phyloP scores from a whole-genome alignment of 2,888 invertebrate species.

The Dynastes tityus region DNA sequence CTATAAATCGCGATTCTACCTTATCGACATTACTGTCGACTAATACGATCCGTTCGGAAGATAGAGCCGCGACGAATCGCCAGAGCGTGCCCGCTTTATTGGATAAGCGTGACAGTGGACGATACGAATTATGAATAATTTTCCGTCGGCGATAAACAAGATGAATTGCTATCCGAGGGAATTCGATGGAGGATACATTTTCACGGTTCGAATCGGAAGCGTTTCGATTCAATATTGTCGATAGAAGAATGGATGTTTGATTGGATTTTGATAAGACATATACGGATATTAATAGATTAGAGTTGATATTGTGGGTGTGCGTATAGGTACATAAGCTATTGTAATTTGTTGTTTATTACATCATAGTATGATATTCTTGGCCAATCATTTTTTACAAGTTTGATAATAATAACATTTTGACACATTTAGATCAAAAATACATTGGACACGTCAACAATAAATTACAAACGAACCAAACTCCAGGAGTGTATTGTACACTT shows the following conservation, averaged over 20 bases:
- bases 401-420: too few relatives aligned
- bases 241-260: neutral
- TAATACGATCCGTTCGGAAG: conserved; percentile 23
- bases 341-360: too few relatives aligned
- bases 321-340: too few relatives aligned
- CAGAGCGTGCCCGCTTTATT: conserved; percentile 29
- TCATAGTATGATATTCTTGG: too few relatives aligned
- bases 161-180: conserved; percentile 1
- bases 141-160: conserved; percentile 20
- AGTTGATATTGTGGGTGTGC: too few relatives aligned
- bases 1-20: conserved; percentile 35
- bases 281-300: too few relatives aligned
- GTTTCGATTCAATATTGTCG: conserved; percentile 3
- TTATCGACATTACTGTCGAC: conserved; percentile 41
- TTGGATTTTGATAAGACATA: conserved; percentile 4
- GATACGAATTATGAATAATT: conserved; percentile 43
- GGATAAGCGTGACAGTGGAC: conserved; percentile 29
- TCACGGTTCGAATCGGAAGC: conserved; percentile 1
- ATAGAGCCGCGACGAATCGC: conserved; percentile 32
- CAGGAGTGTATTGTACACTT: too few relatives aligned
- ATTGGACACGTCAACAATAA: too few relatives aligned
- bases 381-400: too few relatives aligned
- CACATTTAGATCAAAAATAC: too few relatives aligned
- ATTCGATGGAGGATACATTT: neutral
- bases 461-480: too few relatives aligned